These are phyloP conservation scores for Mantis religiosa DNA, from an alignment of 2,888 invertebrate species.

Conservation along the genomic window DNA sequence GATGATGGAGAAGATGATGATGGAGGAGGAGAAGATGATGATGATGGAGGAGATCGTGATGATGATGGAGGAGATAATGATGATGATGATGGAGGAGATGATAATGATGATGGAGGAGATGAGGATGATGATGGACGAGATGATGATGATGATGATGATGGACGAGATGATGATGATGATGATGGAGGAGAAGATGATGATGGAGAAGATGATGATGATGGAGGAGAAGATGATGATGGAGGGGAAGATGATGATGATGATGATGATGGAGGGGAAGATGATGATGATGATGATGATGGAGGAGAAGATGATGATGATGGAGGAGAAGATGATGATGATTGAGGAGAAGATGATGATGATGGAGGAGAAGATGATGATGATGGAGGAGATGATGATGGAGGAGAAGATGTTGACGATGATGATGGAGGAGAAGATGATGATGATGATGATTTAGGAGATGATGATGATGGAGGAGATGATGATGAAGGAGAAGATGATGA, in stretches of 20 bases:
- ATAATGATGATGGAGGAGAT: background rate
- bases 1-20: background rate
- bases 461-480: background rate
- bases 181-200: background rate
- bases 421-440: constrained; percentile 17
- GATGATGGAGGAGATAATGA: background rate
- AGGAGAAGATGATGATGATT: too few species aligned
- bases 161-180: background rate
- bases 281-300: background rate
- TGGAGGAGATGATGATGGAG: background rate
- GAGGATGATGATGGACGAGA: too few species aligned
- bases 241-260: background rate
- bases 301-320: background rate
- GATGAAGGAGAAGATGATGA: background rate
- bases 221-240: background rate
- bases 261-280: too few species aligned
- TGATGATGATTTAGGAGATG: too few species aligned
- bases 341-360: too few species aligned
- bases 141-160: background rate
- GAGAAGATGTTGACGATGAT: constrained; percentile 26
- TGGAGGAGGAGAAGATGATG: background rate
- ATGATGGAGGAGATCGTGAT: background rate
- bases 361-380: background rate
- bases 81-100: background rate
- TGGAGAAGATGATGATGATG: background rate